Evolutionary conservation across 2,113 vertebrate genomes (phyloP), one percentile per base, ranked within the genome.

Genomic region (Pao palembangensis): DNA sequence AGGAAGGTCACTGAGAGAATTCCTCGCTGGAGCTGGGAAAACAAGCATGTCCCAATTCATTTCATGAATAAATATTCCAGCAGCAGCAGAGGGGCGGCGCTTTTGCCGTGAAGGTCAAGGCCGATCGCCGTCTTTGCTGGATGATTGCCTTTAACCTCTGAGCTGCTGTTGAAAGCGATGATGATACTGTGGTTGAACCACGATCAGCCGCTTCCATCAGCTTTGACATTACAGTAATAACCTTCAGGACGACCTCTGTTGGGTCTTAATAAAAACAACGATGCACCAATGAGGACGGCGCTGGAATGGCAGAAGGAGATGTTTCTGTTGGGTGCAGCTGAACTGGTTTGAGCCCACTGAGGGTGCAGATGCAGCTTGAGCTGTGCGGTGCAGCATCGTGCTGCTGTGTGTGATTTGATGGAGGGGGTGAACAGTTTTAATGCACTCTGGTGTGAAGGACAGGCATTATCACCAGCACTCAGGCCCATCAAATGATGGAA

Each of bases 391-490:
- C 50, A 20, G 6, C 25, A 8, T 80, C 23, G 15, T 16, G 21
- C 55, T 38, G 44, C 42, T 57, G 50, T 47, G 49, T 59, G 59
- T 58, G 52, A 69, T 79, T 73, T 71, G 51, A 79, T 79, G 55
- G 44, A 67, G 46, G 60, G 43, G 60, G 47, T 53, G 59, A 49
- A 51, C 64, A 50, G 64, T 51, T 64, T 76, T 73, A 74, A 79
- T 76, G 62, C 42, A 64, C 69, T 73, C 55, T 49, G 42, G 58
- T 52, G 23, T 73, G 69, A 80, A 83, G 78, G 74, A 71, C 61
- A 31, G 19, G 71, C 69, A 66, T 80, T 55, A 76, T 73, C 46
- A 51, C 13, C 42, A 19, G 21, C 44, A 49, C 31, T 58, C 18
- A 43, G 61, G 59, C 42, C 42, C 46, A 57, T 78, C 52, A 75